Evolutionary conservation across 2,113 vertebrate genomes (phyloP), one percentile per base, ranked within the genome.

Genomic region (Sardina pilchardus): DNA sequence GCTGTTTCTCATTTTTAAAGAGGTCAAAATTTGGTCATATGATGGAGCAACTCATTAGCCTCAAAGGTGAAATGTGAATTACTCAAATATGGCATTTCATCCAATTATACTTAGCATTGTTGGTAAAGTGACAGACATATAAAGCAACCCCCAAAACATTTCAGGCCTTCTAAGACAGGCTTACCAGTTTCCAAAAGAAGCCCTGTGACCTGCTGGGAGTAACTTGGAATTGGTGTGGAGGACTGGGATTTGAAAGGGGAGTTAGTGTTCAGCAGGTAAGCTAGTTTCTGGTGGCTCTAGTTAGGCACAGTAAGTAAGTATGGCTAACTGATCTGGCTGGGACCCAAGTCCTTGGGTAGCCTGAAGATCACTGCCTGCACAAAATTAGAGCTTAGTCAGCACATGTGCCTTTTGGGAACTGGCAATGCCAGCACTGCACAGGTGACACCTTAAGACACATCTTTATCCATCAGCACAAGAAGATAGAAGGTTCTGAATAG

Each of bases 371-470:
- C 14, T 80, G 50, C n/a, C 19, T 47, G 39, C 50, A 44, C 44
- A 26, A 47, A 81, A 86, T 88, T 50, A 63, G 87, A 78, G 84
- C 83, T 90, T 89, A 88, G 84, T 91, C 89, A 93, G 86, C 89
- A 90, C 30, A 84, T 83, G 83, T 48, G 85, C 63, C 63, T 14
- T 71, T 1, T 6, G 9, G 85, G 63, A 85, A 24, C 86, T 87
- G 78, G 39, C 82, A 9, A 26, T 45, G 82, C 81, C n/a, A 21
- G 1, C 85, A 67, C 50, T 56, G 36, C 83, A 82, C 87, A 92
- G 90, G 81, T 91, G 88, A 67, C 44, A 84, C 48, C 67, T 67
- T 88, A 86, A 91, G 56, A 86, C 85, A 85, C 89, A 88, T 88
- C 83, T 87, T 84, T 89, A 89, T 87, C 90, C 84, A 85, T 85